Percentiles rank a stretch among this genome's conserved stretches.
phyloP scores from a whole-genome alignment of 2,888 invertebrate genomes.

The Microctonus brassicae region DNA sequence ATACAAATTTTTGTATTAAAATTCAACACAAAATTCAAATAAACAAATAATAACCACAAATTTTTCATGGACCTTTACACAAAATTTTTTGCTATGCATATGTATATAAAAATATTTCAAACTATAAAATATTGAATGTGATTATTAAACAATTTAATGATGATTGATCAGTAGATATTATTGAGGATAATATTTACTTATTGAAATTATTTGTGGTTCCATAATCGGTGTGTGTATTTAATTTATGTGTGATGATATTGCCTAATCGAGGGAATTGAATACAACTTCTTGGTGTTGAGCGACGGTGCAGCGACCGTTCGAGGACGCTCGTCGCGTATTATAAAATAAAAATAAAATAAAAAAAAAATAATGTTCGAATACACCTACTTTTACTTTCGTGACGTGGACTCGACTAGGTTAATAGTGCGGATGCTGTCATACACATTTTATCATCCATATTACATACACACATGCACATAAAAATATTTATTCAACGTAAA shows the following conservation, averaged over 20 bases:
- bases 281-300: constrained; percentile 46
- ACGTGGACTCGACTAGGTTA: constrained; percentile 35
- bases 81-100: too few species aligned
- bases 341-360: background rate
- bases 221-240: background rate
- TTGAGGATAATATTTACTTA: too few species aligned
- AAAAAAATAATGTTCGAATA: constrained; percentile 41
- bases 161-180: too few species aligned
- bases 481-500: background rate
- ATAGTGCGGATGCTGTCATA: constrained; percentile 39
- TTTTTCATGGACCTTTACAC: too few species aligned
- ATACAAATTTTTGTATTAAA: too few species aligned
- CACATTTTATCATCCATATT: background rate
- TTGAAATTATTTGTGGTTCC: too few species aligned
- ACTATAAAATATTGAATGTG: too few species aligned
- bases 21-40: too few species aligned
- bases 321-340: constrained; percentile 58
- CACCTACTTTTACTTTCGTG: constrained; percentile 65
- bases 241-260: constrained; percentile 53
- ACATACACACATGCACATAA: too few species aligned
- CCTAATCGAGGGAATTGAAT: constrained; percentile 57
- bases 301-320: constrained; percentile 67
- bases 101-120: too few species aligned
- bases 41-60: too few species aligned
- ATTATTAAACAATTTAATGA: too few species aligned